Conservation (phyloP, 1,140 invertebrate species). For the Heliothis subflexa region DNA sequence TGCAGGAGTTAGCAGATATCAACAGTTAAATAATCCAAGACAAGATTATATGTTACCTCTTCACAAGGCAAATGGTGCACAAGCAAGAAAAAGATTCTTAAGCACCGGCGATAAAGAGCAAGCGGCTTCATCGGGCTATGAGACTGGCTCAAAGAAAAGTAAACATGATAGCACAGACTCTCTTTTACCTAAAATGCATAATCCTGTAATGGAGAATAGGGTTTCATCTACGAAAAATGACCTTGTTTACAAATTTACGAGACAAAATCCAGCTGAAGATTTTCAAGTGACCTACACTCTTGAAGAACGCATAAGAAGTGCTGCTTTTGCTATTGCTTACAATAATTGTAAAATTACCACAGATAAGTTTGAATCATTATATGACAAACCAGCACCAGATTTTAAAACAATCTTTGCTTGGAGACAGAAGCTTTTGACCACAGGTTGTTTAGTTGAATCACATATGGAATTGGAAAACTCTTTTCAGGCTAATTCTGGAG, state of each 20-base stretch:
- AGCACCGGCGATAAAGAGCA: slow-evolving; percentile 75
- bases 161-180: slow-evolving; percentile 62
- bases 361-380: slow-evolving; percentile 78
- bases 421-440: slow-evolving; percentile 78
- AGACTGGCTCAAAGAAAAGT: slow-evolving; percentile 69
- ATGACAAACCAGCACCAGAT: slow-evolving; percentile 84
- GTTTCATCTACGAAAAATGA: slow-evolving; percentile 82
- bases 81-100: slow-evolving; percentile 66
- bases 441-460: slow-evolving; percentile 81
- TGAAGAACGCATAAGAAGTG: slow-evolving; percentile 78
- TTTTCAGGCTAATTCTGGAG: slow-evolving; percentile 34
- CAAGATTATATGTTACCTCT: slow-evolving; percentile 61
- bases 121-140: slow-evolving; percentile 74
- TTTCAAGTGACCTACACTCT: slow-evolving; percentile 81
- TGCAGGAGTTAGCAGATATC: slow-evolving; percentile 66
- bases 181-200: slow-evolving; percentile 58
- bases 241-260: slow-evolving; percentile 77
- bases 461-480: slow-evolving; percentile 64
- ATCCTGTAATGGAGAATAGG: slow-evolving; percentile 83
- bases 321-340: slow-evolving; percentile 82
- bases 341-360: slow-evolving; percentile 81
- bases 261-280: slow-evolving; percentile 68
- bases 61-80: slow-evolving; percentile 62
- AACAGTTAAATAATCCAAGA: slow-evolving; percentile 63
- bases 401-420: slow-evolving; percentile 84